phyloP scores from a whole-genome alignment of 2,797 vertebrate genomes.

The Rhynchonycteris naso region DNA sequence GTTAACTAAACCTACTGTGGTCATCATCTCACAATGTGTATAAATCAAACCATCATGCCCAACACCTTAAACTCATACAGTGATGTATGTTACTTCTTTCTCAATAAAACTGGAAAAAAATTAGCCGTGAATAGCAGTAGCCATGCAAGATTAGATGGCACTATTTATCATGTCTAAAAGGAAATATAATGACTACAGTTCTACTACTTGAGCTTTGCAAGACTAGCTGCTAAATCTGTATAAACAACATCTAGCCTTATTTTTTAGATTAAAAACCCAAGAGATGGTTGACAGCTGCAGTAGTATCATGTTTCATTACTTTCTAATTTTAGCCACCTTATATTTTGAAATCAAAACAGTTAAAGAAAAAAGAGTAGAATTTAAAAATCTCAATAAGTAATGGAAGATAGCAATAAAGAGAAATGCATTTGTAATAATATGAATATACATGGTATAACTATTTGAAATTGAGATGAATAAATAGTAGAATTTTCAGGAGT shows the following conservation, averaged over 20 bases:
- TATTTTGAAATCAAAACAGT: conserved; percentile 10
- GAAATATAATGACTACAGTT: not conserved
- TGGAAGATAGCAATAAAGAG: not conserved
- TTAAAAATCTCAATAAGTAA: not conserved
- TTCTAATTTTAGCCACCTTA: not conserved
- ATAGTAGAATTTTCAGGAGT: not conserved
- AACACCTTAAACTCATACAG: not conserved
- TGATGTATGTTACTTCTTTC: not conserved
- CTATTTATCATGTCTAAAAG: not conserved
- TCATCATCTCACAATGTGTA: not conserved
- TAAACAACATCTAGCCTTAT: not conserved
- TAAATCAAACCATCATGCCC: not conserved
- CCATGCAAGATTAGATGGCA: not conserved
- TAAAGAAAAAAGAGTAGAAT: not conserved
- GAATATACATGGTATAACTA: not conserved
- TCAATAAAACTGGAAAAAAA: not conserved
- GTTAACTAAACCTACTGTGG: not conserved
- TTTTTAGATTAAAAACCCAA: not conserved
- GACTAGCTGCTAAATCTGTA: not conserved
- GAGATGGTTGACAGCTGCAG: not conserved
- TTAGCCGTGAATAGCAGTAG: not conserved
- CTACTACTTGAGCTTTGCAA: not conserved
- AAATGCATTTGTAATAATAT: not conserved
- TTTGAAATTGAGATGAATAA: conserved; percentile 38
- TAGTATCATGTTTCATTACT: not conserved